Base-by-base conservation (phyloP, 2,888 invertebrate genomes). In the Andricus curvator region DNA sequence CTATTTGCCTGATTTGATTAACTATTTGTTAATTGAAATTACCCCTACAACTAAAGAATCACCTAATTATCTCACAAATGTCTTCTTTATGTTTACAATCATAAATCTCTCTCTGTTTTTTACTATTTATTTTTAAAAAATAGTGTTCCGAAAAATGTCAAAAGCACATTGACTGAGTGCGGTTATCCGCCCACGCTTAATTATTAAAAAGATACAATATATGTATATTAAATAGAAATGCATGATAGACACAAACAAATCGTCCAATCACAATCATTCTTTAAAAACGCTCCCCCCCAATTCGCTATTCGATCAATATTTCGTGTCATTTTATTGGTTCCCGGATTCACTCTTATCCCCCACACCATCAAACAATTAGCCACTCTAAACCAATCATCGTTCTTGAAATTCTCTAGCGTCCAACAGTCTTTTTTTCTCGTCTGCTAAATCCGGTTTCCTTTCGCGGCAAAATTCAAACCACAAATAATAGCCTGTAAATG, bases 371-470 rank as follows among this genome's bases (percentile, higher is more conserved):
- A 0, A 29, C 6, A 33, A 67, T 48, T 70, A 51, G 4, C 20
- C 6, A 1, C 15, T 2, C 17, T 25, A 29, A 51, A 29, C 70
- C 51, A 70, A 70, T 70, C 22, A 51, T 4, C 25, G 25, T 9
- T 29, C 20, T 9, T 29, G 5, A 13, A n/a, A 70, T 33, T 51
- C 5, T 70, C 6, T 51, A 20, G 70, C 70, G 48, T 51, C 51
- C 25, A 20, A 13, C 20, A 51, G 22, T 22, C 25, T 17, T 29
- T 64, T 64, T 64, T 25, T 29, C 20, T 17, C 51, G 70, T 70
- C 70, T 70, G 51, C 70, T 70, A n/a, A 48, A 51, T 70, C 70
- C 70, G 70, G 70, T 70, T 70, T 51, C 17, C 20, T 29, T 17
- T 29, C 51, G 70, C 70, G 70, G 70, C 29, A 70, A 51, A 51